A percentile compares a stretch with the other conserved stretches of the same genome.
These are phyloP conservation scores for Istiophorus platypterus DNA, from an alignment of 2,113 vertebrate genomes.

Conservation along the genomic window DNA sequence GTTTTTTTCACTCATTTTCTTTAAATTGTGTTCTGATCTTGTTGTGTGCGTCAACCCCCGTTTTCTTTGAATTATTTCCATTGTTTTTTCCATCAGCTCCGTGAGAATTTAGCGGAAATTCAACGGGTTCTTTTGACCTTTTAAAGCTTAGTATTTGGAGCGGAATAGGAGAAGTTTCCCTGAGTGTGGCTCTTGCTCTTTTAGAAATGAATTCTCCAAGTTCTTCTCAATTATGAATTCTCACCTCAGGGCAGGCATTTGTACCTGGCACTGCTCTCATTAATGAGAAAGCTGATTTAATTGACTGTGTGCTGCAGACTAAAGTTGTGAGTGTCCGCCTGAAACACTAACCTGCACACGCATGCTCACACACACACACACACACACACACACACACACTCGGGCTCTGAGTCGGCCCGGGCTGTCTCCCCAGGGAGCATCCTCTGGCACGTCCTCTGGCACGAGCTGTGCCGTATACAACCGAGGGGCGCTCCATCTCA, in stretches of 20 bases:
- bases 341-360: slow-evolving; percentile 48
- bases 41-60: not conserved
- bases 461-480: slow-evolving; percentile 61
- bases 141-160: slow-evolving; percentile 10
- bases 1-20: not conserved
- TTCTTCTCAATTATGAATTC: slow-evolving; percentile 79
- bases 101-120: not conserved
- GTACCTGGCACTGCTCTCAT: slow-evolving; percentile 76
- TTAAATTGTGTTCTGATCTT: not conserved
- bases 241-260: slow-evolving; percentile 74
- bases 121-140: slow-evolving; percentile 40
- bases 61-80: not conserved
- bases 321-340: slow-evolving; percentile 28
- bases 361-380: not conserved
- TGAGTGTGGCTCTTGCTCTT: slow-evolving; percentile 50
- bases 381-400: not conserved
- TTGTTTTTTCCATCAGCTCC: not conserved
- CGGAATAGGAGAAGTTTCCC: slow-evolving; percentile 25
- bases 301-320: slow-evolving; percentile 64
- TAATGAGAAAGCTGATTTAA: slow-evolving; percentile 78
- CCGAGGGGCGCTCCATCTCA: slow-evolving; percentile 44
- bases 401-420: slow-evolving; percentile 37
- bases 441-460: too few species aligned
- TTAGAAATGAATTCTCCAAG: slow-evolving; percentile 69
- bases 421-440: slow-evolving; percentile 51